Evolutionary conservation across 2,113 vertebrate genomes (phyloP).

Genomic region (Hoplias malabaricus): DNA sequence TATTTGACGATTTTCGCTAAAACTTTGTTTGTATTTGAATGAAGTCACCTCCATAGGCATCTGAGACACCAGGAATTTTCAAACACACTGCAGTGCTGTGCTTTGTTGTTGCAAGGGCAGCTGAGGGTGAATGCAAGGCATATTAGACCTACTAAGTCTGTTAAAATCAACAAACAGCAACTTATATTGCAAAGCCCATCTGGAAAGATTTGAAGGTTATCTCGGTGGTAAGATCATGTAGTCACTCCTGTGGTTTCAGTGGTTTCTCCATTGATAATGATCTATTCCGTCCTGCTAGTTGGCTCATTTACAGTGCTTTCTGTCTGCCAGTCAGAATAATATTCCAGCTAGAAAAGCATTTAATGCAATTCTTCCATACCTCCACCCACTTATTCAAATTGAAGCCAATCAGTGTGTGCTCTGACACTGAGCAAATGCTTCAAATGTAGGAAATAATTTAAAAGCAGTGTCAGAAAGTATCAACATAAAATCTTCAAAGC

Average conservation of each 20-base stretch:
- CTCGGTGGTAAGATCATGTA: not conserved
- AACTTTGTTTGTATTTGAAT: too few species aligned
- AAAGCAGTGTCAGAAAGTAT: constrained; percentile 50
- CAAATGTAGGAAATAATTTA: constrained; percentile 40
- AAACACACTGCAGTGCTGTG: not conserved
- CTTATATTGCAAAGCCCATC: not conserved
- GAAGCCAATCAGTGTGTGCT: not conserved
- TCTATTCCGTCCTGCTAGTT: not conserved
- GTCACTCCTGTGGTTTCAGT: not conserved
- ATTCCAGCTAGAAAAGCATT: not conserved
- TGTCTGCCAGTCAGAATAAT: not conserved
- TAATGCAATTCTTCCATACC: not conserved
- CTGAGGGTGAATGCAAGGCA: not conserved
- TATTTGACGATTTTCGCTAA: too few species aligned
- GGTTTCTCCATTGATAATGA: not conserved
- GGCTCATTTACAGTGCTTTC: not conserved
- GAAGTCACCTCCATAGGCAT: not conserved
- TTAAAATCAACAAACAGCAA: not conserved
- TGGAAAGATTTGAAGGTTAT: not conserved
- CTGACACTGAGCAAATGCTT: constrained; percentile 11
- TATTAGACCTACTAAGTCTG: not conserved
- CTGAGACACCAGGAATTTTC: not conserved
- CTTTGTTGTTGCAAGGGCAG: not conserved
- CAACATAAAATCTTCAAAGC: constrained; percentile 48
- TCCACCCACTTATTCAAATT: not conserved